phyloP scores from a whole-genome alignment of 2,888 invertebrate species.

The Troides oblongomaculatus region DNA sequence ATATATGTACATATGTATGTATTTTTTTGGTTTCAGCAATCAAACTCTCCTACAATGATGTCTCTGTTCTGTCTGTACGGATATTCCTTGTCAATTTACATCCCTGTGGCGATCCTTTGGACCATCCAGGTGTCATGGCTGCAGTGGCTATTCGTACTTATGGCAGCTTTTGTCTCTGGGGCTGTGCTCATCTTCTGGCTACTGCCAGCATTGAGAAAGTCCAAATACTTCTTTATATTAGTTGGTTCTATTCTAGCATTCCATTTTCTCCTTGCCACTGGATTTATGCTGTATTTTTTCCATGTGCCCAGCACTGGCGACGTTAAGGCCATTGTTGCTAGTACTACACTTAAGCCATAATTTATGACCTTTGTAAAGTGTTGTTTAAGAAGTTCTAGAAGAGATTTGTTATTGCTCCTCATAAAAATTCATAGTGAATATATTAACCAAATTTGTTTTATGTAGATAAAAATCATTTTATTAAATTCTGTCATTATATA shows the following conservation, averaged over 20 bases:
- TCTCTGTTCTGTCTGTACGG: conserved; percentile 97
- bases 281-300: conserved; percentile 92
- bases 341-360: conserved; percentile 39
- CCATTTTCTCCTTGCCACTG: conserved; percentile 90
- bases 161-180: conserved; percentile 91
- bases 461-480: background rate
- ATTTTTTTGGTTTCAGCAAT: conserved; percentile 58
- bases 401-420: no score
- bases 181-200: conserved; percentile 90
- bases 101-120: conserved; percentile 96
- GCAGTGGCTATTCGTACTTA: conserved; percentile 92
- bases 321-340: conserved; percentile 26
- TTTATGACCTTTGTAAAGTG: background rate
- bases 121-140: conserved; percentile 90
- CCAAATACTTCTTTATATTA: conserved; percentile 73
- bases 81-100: conserved; percentile 95
- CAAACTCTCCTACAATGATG: conserved; percentile 84
- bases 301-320: conserved; percentile 73
- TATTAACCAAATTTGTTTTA: background rate
- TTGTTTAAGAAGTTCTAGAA: no score
- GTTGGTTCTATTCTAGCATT: conserved; percentile 83
- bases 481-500: no score
- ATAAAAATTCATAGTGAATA: no score
- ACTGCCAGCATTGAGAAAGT: conserved; percentile 85
- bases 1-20: background rate